phyloP scores from a whole-genome alignment of 2,888 invertebrate species.

The Gari tellinella region DNA sequence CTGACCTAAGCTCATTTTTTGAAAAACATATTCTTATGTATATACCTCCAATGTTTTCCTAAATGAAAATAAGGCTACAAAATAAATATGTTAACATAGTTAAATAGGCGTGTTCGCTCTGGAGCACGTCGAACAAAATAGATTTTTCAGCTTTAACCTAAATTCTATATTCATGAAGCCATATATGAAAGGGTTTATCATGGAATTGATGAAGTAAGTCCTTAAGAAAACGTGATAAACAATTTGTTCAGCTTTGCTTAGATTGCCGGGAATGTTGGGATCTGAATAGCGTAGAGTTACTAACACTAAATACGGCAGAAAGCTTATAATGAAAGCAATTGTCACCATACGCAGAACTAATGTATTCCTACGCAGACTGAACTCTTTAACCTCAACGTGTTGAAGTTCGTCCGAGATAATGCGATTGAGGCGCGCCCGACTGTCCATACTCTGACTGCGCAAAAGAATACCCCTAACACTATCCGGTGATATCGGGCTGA shows the following conservation, averaged over 20 bases:
- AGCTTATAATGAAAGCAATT: conserved; percentile 59
- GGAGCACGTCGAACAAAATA: conserved; percentile 53
- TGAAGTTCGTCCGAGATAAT: conserved; percentile 53
- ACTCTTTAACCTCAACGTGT: conserved; percentile 45
- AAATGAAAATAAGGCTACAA: too few species aligned
- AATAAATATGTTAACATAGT: too few species aligned
- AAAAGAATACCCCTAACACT: conserved; percentile 43
- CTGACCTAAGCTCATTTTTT: too few species aligned
- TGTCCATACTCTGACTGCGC: conserved; percentile 54
- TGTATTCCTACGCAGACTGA: conserved; percentile 56
- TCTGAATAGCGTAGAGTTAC: conserved; percentile 52
- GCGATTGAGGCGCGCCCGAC: conserved; percentile 49
- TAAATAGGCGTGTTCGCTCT: neutral
- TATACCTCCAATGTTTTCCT: too few species aligned
- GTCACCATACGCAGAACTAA: conserved; percentile 57
- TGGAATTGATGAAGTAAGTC: conserved; percentile 55
- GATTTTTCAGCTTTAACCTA: conserved; percentile 44
- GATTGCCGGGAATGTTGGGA: conserved; percentile 38
- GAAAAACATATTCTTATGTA: too few species aligned
- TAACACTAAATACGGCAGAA: conserved; percentile 55
- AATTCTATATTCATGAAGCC: conserved; percentile 60
- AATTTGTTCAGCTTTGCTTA: conserved; percentile 48
- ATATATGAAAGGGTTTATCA: conserved; percentile 63
- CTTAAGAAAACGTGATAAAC: conserved; percentile 50
- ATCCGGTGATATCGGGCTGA: conserved; percentile 39